Base-by-base conservation (phyloP, 2,888 invertebrate genomes). In the Marronus borbonicus region DNA sequence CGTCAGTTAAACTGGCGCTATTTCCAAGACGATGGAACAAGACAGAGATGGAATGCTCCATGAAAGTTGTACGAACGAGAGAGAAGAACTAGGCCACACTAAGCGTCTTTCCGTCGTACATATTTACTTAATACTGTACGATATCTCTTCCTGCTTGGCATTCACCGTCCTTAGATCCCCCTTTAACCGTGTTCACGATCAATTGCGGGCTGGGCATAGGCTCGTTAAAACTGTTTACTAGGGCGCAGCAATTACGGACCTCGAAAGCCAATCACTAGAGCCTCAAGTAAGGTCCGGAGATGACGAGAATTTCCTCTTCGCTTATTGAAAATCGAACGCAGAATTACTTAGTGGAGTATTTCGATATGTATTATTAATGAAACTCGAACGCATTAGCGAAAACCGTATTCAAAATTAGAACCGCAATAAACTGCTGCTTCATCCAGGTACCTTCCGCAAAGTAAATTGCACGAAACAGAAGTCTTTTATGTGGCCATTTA, bases 161-260 rank as follows among this genome's bases (percentile, higher is more conserved):
- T 70, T 31, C 31, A 70, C 44, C 44, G 44, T 55, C 70, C 70
- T 70, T 55, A 55, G 55, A 12, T 55, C 36, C 36, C 70, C 49
- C 70, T n/a, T 70, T 70, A 70, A 55, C 70, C 31, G 70, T 55
- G 28, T 36, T 70, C 55, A 31, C 70, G 70, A 70, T 70, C 70
- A 70, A 70, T 70, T 70, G 70, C 70, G 55, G 70, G 55, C 70
- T 55, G 28, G 31, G 55, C 70, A 70, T 70, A 70, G 70, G 70
- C 31, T 70, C 70, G 70, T 70, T 70, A 70, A 70, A 70, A 70
- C 55, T 70, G 70, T 70, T 70, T 70, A 70, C 55, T 70, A 70
- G 70, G 70, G 70, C 70, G 70, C 70, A 70, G 70, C 55, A 70
- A 70, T 70, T 70, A 70, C 70, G 70, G 17, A 70, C 17, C 44